Conservation (phyloP, 2,888 invertebrate genomes). For the Venusia cambrica region DNA sequence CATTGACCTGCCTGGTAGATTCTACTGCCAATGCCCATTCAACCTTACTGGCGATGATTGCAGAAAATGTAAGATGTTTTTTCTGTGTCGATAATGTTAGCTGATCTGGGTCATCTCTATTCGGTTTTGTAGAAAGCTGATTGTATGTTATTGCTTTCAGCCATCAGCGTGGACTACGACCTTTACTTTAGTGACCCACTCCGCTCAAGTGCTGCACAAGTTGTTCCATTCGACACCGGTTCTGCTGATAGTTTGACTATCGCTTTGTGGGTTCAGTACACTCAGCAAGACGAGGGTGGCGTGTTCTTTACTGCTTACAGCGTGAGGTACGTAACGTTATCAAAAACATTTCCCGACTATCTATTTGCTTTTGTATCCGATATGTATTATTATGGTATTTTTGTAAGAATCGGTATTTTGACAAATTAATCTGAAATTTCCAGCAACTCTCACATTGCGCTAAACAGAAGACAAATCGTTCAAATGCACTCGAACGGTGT, state of each 20-base stretch:
- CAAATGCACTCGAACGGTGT: conserved; percentile 97
- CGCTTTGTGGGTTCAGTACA: conserved; percentile 98
- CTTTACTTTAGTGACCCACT: conserved; percentile 95
- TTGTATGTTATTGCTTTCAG: conserved; percentile 70
- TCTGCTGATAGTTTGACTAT: conserved; percentile 90
- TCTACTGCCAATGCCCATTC: conserved; percentile 98
- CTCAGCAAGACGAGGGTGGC: conserved; percentile 94
- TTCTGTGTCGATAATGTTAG: neutral
- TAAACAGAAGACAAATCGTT: conserved; percentile 89
- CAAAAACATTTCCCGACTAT: too few species aligned
- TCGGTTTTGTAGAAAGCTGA: too few species aligned
- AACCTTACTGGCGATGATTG: conserved; percentile 98
- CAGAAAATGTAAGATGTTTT: conserved; percentile 88
- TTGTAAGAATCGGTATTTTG: too few species aligned
- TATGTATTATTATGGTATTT: too few species aligned
- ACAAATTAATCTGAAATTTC: too few species aligned
- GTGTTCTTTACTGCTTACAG: conserved; percentile 96
- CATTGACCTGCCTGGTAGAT: conserved; percentile 93
- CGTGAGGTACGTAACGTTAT: conserved; percentile 82
- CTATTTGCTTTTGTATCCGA: too few species aligned
- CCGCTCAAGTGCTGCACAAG: conserved; percentile 94
- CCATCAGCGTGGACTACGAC: conserved; percentile 99
- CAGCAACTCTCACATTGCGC: conserved; percentile 89
- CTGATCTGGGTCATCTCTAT: too few species aligned
- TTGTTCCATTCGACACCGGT: conserved; percentile 93